phyloP scores from a whole-genome alignment of 2,888 invertebrate genomes.

The Ligdia adustata region DNA sequence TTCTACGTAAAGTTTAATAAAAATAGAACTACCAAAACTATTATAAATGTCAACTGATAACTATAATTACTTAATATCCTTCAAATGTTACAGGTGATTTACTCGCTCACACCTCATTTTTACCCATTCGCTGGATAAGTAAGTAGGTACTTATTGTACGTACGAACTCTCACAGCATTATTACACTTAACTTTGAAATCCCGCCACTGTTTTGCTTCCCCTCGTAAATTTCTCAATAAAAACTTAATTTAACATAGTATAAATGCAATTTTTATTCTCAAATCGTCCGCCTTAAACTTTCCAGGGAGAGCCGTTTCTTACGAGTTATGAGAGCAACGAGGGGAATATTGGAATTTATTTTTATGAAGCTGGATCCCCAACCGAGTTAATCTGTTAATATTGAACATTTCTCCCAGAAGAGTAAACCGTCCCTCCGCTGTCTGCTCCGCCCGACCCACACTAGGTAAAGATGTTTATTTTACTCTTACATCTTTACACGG shows the following conservation, averaged over 20 bases:
- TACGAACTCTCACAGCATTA: conserved; percentile 9
- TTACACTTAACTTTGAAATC: conserved; percentile 10
- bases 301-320: conserved; percentile 71
- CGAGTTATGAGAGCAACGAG: conserved; percentile 74
- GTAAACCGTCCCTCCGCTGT: conserved; percentile 51
- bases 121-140: no score
- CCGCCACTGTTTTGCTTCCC: conserved; percentile 44
- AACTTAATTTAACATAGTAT: conserved; percentile 74
- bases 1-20: no score
- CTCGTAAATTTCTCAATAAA: conserved; percentile 71
- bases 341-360: conserved; percentile 77
- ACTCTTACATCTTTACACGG: not conserved
- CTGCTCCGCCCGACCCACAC: not conserved
- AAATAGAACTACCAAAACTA: no score
- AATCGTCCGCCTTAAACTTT: conserved; percentile 75
- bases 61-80: no score
- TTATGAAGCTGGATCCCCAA: conserved; percentile 70
- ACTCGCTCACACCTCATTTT: no score
- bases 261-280: conserved; percentile 77
- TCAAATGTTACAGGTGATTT: no score
- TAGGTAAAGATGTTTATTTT: not conserved
- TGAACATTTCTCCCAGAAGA: conserved; percentile 69
- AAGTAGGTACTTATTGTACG: not conserved
- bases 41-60: no score
- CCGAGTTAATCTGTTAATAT: conserved; percentile 78